These are phyloP conservation scores for Boulengeromyrus knoepffleri DNA, from an alignment of 2,113 vertebrate species.

Conservation along the genomic window DNA sequence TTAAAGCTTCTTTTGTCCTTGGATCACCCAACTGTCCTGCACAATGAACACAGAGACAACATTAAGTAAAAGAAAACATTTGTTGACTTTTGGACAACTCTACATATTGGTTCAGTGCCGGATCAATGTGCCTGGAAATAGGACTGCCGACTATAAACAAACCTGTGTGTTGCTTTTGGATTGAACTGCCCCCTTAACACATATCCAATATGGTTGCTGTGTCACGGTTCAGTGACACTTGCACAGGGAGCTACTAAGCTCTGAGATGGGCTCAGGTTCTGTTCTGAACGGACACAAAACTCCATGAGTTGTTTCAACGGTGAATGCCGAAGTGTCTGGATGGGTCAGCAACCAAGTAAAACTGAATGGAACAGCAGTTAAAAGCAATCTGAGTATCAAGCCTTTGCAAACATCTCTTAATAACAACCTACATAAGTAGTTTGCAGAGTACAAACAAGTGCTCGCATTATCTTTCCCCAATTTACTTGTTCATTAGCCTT, in stretches of 20 bases:
- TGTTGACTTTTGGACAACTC: conserved; percentile 37
- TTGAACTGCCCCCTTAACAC: conserved; percentile 41
- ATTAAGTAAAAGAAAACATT: conserved; percentile 44
- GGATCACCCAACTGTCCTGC: not conserved
- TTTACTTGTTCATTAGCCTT: conserved; percentile 50
- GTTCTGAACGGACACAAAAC: conserved; percentile 24
- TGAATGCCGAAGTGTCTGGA: too few relatives aligned
- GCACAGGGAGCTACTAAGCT: conserved; percentile 25
- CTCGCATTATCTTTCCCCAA: conserved; percentile 45
- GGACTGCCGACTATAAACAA: conserved; percentile 49
- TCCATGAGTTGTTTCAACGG: conserved; percentile 5
- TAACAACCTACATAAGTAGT: conserved; percentile 19
- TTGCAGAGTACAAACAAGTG: conserved; percentile 36
- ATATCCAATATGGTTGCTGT: conserved; percentile 42
- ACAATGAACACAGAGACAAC: conserved; percentile 4
- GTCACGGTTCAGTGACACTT: conserved; percentile 36
- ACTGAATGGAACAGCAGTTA: not conserved
- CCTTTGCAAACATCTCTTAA: conserved; percentile 30
- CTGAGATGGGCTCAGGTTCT: conserved; percentile 16
- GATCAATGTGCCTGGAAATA: conserved; percentile 57
- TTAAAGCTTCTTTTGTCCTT: not conserved
- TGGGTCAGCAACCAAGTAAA: not conserved
- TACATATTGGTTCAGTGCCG: conserved; percentile 50
- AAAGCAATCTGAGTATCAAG: not conserved
- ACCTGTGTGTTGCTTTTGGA: conserved; percentile 44